Evolutionary conservation across 2,888 invertebrate genomes (phyloP), one percentile per base, ranked within the genome.

Genomic region (Stenodema calcarata): DNA sequence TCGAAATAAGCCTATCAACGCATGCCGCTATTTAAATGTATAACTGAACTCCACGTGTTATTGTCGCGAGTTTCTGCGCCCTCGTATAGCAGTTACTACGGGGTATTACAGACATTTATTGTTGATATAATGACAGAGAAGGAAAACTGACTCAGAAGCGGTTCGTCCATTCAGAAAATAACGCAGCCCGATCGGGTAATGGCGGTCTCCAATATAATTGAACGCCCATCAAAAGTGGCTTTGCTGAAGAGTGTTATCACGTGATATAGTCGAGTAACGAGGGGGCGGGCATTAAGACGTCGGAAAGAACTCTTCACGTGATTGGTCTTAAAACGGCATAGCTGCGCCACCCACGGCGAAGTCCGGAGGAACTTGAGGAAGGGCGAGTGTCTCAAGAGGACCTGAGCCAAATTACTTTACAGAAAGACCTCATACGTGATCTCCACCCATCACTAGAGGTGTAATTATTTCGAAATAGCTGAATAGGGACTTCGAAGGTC

Each of bases 401-500:
- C 76, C 12, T 11, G 42, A 23, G 18, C 78, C 78, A 78, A 78
- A 78, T 78, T 78, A 76, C 75, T 23, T 23, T 35, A 23, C 23
- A 35, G 62, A 50, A 28, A 28, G 16, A 28, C 76, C 75, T 41
- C 50, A 50, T 47, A 82, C 82, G 82, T 82, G 82, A 82, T 69
- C 70, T 30, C 62, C 18, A 14, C 62, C 69, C 82, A 69, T 30
- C 84, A 73, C 70, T 30, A 73, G 85, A 76, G 18, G 23, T 50
- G 76, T 85, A 85, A 85, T 85, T 85, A 76, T 50, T 85, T 76
- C 54, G 76, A 85, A 85, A 85, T 85, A 54, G 85, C 85, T 85
- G 50, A 85, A 85, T 85, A 76, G 76, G 76, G 76, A 4, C 75
- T 69, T 30, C 30, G 23, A 62, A 50, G 62, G 62, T 23, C 0